A percentile compares a stretch with the other conserved stretches of the same genome.
Conservation (phyloP, 2,113 vertebrate species). For the Glareola pratincola region DNA sequence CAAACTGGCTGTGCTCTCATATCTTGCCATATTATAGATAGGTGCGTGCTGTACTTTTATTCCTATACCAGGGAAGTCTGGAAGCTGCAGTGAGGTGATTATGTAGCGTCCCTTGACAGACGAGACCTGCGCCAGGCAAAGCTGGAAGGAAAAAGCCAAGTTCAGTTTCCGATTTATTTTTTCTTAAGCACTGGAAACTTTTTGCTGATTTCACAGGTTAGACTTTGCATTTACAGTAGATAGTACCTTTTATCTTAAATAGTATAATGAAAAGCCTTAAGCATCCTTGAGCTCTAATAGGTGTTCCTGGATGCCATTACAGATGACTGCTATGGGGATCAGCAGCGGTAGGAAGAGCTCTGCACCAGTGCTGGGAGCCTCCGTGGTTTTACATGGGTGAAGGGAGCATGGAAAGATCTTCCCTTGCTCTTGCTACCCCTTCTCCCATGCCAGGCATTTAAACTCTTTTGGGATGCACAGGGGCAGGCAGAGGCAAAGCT, state of each 20-base stretch:
- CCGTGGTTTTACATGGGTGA: neutral
- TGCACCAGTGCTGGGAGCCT: rapidly evolving
- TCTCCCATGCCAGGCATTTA: neutral
- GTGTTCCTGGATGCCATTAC: neutral
- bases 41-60: neutral
- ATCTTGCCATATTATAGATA: slow-evolving; percentile 28
- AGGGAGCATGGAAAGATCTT: neutral
- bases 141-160: neutral
- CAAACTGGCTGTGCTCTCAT: slow-evolving; percentile 49
- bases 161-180: neutral
- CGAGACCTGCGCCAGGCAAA: neutral
- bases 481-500: neutral
- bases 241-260: neutral
- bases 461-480: neutral
- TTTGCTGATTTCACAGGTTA: neutral
- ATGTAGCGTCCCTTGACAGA: neutral
- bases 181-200: neutral
- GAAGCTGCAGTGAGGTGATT: neutral
- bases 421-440: neutral
- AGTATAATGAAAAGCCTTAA: neutral
- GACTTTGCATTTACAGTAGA: neutral
- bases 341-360: neutral
- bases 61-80: neutral
- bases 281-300: neutral
- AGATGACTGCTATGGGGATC: neutral